Base-by-base conservation (phyloP, 2,888 invertebrate genomes). In the Unio pictorum region DNA sequence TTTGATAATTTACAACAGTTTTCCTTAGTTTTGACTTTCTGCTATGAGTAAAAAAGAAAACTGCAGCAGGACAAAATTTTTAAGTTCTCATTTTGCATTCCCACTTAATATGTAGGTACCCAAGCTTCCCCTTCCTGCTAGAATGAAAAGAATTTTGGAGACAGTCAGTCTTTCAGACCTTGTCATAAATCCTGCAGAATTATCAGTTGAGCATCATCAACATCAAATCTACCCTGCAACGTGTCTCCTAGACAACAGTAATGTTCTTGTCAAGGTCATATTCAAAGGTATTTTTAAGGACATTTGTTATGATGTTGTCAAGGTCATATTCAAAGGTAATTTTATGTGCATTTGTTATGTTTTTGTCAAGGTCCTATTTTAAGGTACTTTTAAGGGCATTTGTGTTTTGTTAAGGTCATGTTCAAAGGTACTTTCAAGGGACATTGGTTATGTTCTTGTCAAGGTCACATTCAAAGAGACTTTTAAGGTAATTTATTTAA, bases 81-180 rank as follows among this genome's bases (percentile, higher is more conserved):
- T 15, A 3, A 45, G 45, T 45, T 45, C 45, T 45, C 45, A 45
- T 15, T 45, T 45, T 45, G 45, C 45, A 45, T 45, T 15, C 15
- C 45, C 45, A 45, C 45, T 45, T 15, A 45, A 45, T 45, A 11
- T 45, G 45, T 45, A 75, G 75, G 59, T 75, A 30, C 59, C 69
- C 17, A 30, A 59, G 11, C 76, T 84, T 11, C 80, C 82, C 8
- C 59, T 84, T 6, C 84, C 84, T n/a, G 66, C 15, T 1, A 55
- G 65, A 28, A 64, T 84, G 54, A 71, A 68, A 55, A 45, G 61
- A 11, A 70, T 66, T 20, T 55, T 83, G 11, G 66, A 70, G n/a
- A 66, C 58, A 8, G 64, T 84, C 6, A 69, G 61, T n/a, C 62
- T 84, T 30, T 60, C 63, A 17, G 84, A 85, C 66, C 84, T 85